Base-by-base conservation (phyloP, 2,888 invertebrate genomes). In the Andrena hattorfiana region DNA sequence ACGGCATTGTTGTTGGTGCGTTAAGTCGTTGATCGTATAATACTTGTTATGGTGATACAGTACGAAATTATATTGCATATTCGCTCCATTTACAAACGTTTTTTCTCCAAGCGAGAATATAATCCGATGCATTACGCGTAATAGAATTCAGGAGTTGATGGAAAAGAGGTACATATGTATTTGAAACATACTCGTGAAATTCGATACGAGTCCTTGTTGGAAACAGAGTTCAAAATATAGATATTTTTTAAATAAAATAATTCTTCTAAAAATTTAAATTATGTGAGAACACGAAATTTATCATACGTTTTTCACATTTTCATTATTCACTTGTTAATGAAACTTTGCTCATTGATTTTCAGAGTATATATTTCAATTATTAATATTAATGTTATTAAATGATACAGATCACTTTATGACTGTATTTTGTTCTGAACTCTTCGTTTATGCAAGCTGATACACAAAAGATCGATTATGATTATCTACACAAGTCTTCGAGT, bases 401-500 rank as follows among this genome's bases (percentile, higher is more conserved):
- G 2, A 26, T 28, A 71, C 16, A 23, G 5, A 16, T 72, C n/a
- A 2, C 2, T 26, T 13, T 26, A 26, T 26, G 13, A 28, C 30
- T 42, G 4, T 42, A 26, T 30, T 48, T 3, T 13, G 51, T 23
- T 13, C 5, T n/a, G 20, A 23, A 20, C 23, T 7, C 3, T 10
- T 35, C 23, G n/a, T 35, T 7, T 35, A 8, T 35, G 2, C 4
- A 48, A 20, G 23, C 49, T 42, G 5, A 28, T 30, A 16, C 49
- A 10, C 16, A 23, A 16, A 35, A 32, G 1, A 16, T 69, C 23
- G 23, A 10, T 8, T 56, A 32, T 75, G 54, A 54, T 73, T 75
- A 80, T 68, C 60, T 62, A 76, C 72, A 59, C n/a, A 62, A 62
- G 75, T 86, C 82, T 87, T 86, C 78, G 78, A 74, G 6, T 42